These are phyloP conservation scores for Hyposmocoma kahamanoa DNA, from an alignment of 1,140 invertebrate genomes.

Conservation along the genomic window DNA sequence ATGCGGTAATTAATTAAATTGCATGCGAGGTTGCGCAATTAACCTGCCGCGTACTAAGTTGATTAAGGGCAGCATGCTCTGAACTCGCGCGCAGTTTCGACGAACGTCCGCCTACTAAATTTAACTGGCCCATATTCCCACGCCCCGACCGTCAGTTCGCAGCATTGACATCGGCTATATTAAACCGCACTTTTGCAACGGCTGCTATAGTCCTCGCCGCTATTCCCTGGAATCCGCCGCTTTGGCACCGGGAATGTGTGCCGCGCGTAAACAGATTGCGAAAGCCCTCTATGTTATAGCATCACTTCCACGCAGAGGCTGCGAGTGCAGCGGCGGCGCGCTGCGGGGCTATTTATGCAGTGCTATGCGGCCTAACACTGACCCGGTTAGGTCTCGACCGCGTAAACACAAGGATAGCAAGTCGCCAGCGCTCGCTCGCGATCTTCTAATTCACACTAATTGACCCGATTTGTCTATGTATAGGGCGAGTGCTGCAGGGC, in stretches of 20 bases:
- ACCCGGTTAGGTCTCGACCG: slow-evolving; percentile 54
- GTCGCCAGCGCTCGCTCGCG: slow-evolving; percentile 2
- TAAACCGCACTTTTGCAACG: slow-evolving; percentile 36
- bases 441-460: slow-evolving; percentile 13
- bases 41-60: background rate
- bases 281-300: slow-evolving; percentile 41
- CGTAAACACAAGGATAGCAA: slow-evolving; percentile 59
- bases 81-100: slow-evolving; percentile 8
- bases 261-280: slow-evolving; percentile 49
- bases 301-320: slow-evolving; percentile 17
- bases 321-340: slow-evolving; percentile 18
- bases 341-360: slow-evolving; percentile 55
- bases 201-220: too few relatives aligned
- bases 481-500: slow-evolving; percentile 22
- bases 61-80: slow-evolving; percentile 9
- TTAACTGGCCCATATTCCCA: slow-evolving; percentile 44
- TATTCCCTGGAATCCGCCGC: slow-evolving; percentile 36
- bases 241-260: slow-evolving; percentile 34
- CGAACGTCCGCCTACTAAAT: slow-evolving; percentile 25
- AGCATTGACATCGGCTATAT: slow-evolving; percentile 25
- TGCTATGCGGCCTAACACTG: slow-evolving; percentile 69
- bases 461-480: slow-evolving; percentile 37
- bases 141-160: slow-evolving; percentile 21
- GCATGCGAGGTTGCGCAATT: slow-evolving; percentile 9
- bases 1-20: slow-evolving; percentile 16